Evolutionary conservation across 2,797 vertebrate genomes (phyloP), one percentile per base, ranked within the genome.

Genomic region (Peromyscus attwateri): DNA sequence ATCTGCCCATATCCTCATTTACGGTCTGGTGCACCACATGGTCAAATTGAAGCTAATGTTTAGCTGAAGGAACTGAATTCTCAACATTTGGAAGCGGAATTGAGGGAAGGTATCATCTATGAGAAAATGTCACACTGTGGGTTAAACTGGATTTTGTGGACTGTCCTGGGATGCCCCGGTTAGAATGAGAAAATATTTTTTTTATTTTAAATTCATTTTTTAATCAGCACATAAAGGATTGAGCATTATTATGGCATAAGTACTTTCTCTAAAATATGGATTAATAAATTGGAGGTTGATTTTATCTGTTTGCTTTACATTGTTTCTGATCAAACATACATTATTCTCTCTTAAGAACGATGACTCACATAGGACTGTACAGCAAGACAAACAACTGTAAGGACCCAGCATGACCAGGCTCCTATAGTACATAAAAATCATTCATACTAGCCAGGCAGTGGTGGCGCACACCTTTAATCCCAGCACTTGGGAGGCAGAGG

Each of bases 291-390:
- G 4, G 1, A 11, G 31, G 5, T 43, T 88, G 55, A 6, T 37
- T 94, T 87, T 77, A 90, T 77, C 73, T 89, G 87, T 70, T 79
- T 88, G 55, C 66, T 80, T 73, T 80, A 77, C 52, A 66, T 23
- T 71, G 2, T 79, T 82, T 85, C 31, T 43, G 27, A 90, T 70
- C 16, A 76, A 80, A 96, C 62, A 82, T 2, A 27, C 29, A 66
- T 66, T 75, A 81, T 82, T 87, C 23, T 91, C 40, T 73, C n/a
- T 57, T 87, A 17, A 81, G 92, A 96, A 83, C 49, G 93, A 89
- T 52, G 57, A 55, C 23, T 96, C 43, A 73, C 31, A 71, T 25
- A 84, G 64, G n/a, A 70, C 0, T 89, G 23, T 43, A 66, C 0
- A 57, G 31, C 3, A 21, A 87, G 46, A 92, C 46, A 91, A 80